These are phyloP conservation scores for Drosophila ironensis DNA, from an alignment of 1,140 invertebrate genomes.

Conservation along the genomic window DNA sequence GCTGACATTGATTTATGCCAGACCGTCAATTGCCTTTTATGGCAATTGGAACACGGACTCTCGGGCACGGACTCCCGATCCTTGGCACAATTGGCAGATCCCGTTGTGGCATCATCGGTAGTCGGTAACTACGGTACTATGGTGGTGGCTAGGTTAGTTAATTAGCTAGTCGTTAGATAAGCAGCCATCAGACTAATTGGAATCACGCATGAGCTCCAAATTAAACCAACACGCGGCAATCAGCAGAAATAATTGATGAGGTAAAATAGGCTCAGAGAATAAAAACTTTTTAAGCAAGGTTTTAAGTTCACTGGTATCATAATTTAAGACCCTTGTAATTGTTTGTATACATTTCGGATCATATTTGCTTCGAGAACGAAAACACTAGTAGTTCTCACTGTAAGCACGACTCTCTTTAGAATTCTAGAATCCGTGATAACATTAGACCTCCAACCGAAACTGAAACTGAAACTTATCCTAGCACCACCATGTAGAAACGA, in stretches of 20 bases:
- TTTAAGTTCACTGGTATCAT: too few species aligned
- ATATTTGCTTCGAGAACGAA: too few species aligned
- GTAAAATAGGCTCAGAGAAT: constrained; percentile 2
- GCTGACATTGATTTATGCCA: constrained; percentile 63
- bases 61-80: too few species aligned
- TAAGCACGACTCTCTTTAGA: too few species aligned
- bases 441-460: too few species aligned
- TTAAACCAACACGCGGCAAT: constrained; percentile 6
- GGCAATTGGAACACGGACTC: constrained; percentile 2
- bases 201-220: constrained; percentile 9
- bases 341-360: too few species aligned
- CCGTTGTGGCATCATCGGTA: background rate
- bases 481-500: too few species aligned
- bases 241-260: constrained; percentile 38
- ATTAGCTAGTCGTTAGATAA: constrained; percentile 21
- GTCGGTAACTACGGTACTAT: constrained; percentile 1
- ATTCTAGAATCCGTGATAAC: too few species aligned
- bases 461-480: too few species aligned
- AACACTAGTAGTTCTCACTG: too few species aligned
- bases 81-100: background rate
- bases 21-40: constrained; percentile 53
- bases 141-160: constrained; percentile 24
- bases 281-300: background rate
- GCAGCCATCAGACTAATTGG: constrained; percentile 32
- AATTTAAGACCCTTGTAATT: too few species aligned